Conservation (phyloP, 1,140 invertebrate genomes). For the Piezodorus guildinii region DNA sequence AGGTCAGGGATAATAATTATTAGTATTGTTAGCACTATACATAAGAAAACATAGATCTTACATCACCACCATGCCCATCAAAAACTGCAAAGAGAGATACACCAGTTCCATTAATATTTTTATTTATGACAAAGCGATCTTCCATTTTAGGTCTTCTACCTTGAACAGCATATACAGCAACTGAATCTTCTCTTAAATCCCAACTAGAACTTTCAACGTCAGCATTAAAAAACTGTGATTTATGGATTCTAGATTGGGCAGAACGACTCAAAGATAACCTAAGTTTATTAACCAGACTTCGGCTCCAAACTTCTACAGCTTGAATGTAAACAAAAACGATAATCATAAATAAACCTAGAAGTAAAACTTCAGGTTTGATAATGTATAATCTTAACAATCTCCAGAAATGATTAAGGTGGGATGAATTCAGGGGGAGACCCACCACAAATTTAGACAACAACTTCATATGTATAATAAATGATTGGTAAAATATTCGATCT, state of each 20-base stretch:
- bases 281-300: conserved; percentile 56
- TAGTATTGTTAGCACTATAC: too few relatives aligned
- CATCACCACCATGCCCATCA: conserved; percentile 89
- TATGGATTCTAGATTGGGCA: conserved; percentile 40
- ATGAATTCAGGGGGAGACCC: conserved; percentile 50
- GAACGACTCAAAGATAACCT: conserved; percentile 50
- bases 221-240: conserved; percentile 34
- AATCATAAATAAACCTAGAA: conserved; percentile 52
- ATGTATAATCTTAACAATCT: conserved; percentile 57
- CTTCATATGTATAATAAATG: conserved; percentile 71
- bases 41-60: conserved; percentile 31
- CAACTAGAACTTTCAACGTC: conserved; percentile 48
- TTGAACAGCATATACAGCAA: conserved; percentile 78
- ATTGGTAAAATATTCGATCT: conserved; percentile 71
- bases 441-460: conserved; percentile 63
- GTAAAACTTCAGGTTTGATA: conserved; percentile 58
- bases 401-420: conserved; percentile 50
- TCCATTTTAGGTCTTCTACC: conserved; percentile 84
- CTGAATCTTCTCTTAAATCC: conserved; percentile 59
- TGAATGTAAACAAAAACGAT: conserved; percentile 63
- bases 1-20: too few relatives aligned
- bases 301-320: conserved; percentile 64
- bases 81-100: conserved; percentile 84
- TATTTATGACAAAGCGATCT: conserved; percentile 74
- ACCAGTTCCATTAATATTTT: conserved; percentile 59